Base-by-base conservation (phyloP, 2,797 vertebrate genomes). In the Iguana delicatissima region DNA sequence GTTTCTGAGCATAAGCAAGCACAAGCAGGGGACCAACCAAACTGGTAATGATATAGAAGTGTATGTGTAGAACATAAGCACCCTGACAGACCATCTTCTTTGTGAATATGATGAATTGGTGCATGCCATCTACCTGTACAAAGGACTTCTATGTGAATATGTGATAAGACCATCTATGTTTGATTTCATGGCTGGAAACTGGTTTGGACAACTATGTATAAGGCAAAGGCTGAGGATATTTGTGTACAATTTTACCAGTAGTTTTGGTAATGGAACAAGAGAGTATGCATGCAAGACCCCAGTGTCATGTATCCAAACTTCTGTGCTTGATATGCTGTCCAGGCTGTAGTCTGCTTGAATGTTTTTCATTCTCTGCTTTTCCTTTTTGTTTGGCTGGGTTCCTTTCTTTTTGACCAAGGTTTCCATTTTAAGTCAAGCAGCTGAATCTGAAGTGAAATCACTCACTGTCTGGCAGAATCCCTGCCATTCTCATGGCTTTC, bases 361-460 rank as follows among this genome's bases (percentile, higher is more conserved):
- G 80, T 93, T 96, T 94, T 91, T 94, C 86, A 90, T 93, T 93
- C 94, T 95, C 92, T 86, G n/a, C 83, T 69, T 92, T 92, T 90
- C 89, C 42, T 90, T 8, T 52, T 77, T 14, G 18, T 13, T 82
- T 85, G 67, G 22, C 85, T 29, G 46, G 22, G 24, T 32, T 77
- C 69, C 59, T 46, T 91, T 79, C 62, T 91, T 85, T 90, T 29
- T 89, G 80, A 77, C 89, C 91, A 89, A 6, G 77, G 84, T 86
- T 95, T 92, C 93, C 90, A 89, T 89, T 52, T 93, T 92, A 93
- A 92, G 86, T 0, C 0, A 72, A 91, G 90, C 50, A 87, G 79
- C 64, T n/a, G 2, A 64, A 86, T 52, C 35, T 42, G 89, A 84
- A 90, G 72, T 92, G 72, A 76, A 87, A 69, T 59, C 87, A 77